Base-by-base conservation (phyloP, 2,888 invertebrate species). In the Drosophila monieri region DNA sequence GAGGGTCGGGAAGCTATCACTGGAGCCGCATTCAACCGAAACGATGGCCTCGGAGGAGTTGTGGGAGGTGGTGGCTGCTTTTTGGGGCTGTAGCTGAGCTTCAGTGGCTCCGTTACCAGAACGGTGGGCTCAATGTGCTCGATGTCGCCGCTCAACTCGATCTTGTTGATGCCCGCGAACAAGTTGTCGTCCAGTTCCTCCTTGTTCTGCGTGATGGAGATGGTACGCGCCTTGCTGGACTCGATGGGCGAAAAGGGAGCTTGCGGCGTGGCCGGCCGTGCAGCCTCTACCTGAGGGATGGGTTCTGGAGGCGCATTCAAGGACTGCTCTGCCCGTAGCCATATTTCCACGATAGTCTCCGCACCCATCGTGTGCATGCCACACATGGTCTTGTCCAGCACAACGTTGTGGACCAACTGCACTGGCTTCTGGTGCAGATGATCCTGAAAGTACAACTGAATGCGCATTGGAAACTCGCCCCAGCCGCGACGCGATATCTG, bases 401-500 rank as follows among this genome's bases (percentile, higher is more conserved):
- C 95, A 77, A 97, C 93, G 79, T 94, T 94, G 91, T 98, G 98
- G 55, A 95, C 94, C 12, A 98, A 92, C 76, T 95, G 94, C 27
- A 96, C 94, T 0, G 97, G 96, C 68, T 96, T 95, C 90, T 97
- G 96, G 14, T 94, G 91, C 6, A 93, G 90, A 59, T 95, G 94
- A 39, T 93, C 92, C 5, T 93, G 92, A 89, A 98, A 98, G 90
- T 95, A 95, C 1, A 98, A 92, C 90, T 96, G 96, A 2, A 97
- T 93, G 53, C 95, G 92, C 5, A 97, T 93, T 0, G 96, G 96
- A 92, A 98, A 98, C 92, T 98, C 97, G 10, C 98, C 98, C 98
- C 98, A 98, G 15, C 98, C 98, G 64, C 96, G 94, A 37, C 97
- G 93, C 0, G 95, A 94, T 60, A 98, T 90, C 91, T 97, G 96